Evolutionary conservation across 2,113 vertebrate species (phyloP).

Genomic region (Eidolon helvum): DNA sequence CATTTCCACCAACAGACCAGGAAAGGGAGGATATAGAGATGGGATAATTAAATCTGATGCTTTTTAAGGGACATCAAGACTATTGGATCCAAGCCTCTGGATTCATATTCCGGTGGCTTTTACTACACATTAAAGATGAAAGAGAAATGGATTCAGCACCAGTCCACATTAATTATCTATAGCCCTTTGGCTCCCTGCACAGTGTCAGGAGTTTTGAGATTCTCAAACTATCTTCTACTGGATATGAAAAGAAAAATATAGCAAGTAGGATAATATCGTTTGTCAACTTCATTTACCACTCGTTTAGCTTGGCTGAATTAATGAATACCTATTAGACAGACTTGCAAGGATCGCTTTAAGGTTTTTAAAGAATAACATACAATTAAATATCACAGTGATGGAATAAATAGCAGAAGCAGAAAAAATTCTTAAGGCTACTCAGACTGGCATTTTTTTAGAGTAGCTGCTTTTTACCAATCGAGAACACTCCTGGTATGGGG

Average conservation of each 20-base stretch:
- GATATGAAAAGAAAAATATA: slow-evolving; percentile 74
- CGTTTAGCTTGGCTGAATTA: slow-evolving; percentile 81
- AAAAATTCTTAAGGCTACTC: slow-evolving; percentile 24
- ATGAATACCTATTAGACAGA: slow-evolving; percentile 73
- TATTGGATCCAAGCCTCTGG: background rate
- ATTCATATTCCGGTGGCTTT: slow-evolving; percentile 31
- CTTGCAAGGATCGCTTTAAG: slow-evolving; percentile 61
- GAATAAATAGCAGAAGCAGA: slow-evolving; percentile 68
- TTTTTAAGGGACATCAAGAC: slow-evolving; percentile 1
- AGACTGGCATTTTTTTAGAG: background rate
- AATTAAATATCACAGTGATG: slow-evolving; percentile 59
- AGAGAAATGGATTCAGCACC: slow-evolving; percentile 44
- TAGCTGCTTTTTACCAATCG: background rate
- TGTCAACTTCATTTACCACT: slow-evolving; percentile 76
- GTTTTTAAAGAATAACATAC: slow-evolving; percentile 66
- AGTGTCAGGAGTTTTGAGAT: slow-evolving; percentile 35
- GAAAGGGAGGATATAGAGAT: background rate
- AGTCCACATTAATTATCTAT: slow-evolving; percentile 63
- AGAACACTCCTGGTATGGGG: background rate
- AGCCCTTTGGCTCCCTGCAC: slow-evolving; percentile 57
- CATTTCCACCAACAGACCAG: background rate
- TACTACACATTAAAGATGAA: slow-evolving; percentile 73
- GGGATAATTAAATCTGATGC: background rate
- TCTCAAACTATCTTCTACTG: slow-evolving; percentile 72
- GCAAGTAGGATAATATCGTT: slow-evolving; percentile 69